Evolutionary conservation across 2,888 invertebrate genomes (phyloP).

Genomic region (Chrysina gloriosa): DNA sequence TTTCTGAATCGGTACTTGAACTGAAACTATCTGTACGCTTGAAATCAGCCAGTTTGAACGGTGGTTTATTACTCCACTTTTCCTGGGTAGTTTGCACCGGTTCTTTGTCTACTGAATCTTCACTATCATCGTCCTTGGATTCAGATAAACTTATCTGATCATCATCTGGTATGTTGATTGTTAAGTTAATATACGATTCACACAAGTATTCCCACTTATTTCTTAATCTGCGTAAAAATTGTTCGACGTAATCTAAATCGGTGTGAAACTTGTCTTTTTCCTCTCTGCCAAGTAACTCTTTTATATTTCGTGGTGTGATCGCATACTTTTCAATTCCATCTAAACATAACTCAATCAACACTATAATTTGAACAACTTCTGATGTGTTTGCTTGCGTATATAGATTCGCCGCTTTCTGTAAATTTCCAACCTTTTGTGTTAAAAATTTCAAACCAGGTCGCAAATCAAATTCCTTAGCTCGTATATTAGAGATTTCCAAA

Average conservation of each 20-base stretch:
- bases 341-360: conserved; percentile 86
- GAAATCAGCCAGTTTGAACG: conserved; percentile 71
- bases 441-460: conserved; percentile 94
- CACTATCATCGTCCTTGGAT: conserved; percentile 47
- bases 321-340: conserved; percentile 76
- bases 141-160: conserved; percentile 49
- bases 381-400: conserved; percentile 93
- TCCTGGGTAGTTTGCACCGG: conserved; percentile 17
- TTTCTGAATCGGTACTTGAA: conserved; percentile 61
- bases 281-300: conserved; percentile 70
- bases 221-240: conserved; percentile 61
- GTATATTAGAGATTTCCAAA: conserved; percentile 83
- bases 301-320: conserved; percentile 71
- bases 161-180: conserved; percentile 60
- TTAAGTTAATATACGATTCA: conserved; percentile 62
- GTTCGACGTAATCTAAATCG: conserved; percentile 62
- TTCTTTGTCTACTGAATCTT: conserved; percentile 10
- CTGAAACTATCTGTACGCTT: conserved; percentile 63
- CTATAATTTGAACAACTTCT: conserved; percentile 89
- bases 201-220: conserved; percentile 63
- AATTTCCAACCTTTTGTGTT: conserved; percentile 90
- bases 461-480: conserved; percentile 88
- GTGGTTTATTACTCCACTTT: conserved; percentile 46
- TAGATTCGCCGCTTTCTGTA: conserved; percentile 88
- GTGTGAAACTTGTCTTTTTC: conserved; percentile 55